Evolutionary conservation across 2,797 vertebrate genomes (phyloP), one percentile per base, ranked within the genome.

Genomic region (Diplodus puntazzo): DNA sequence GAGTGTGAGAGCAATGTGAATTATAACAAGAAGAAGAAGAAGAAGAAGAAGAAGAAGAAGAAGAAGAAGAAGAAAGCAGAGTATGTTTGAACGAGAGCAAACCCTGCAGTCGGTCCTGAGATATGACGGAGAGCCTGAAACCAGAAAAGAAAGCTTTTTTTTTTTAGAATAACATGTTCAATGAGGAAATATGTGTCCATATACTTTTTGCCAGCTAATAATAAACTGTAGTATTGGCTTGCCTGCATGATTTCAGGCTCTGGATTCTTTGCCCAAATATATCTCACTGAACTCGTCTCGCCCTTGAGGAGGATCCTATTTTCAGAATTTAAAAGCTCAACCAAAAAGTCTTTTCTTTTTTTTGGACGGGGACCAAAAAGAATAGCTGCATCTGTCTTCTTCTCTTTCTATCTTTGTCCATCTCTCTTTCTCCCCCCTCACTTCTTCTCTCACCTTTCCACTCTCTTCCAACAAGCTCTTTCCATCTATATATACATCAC

Each of bases 221-320:
- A 63, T 59, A 10, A 46, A 50, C 20, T 30, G 30, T 3, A 30
- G 27, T n/a, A 23, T 55, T 20, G 1, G 1, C 45, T 58, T 23
- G 0, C 27, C 53, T 14, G 34, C 21, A 4, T 20, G 53, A 64
- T 20, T 23, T 3, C 52, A 17, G n/a, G 8, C 54, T 69, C 4
- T 54, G 53, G 34, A 52, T 73, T 75, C 27, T 69, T 79, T 73
- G 58, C 20, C 59, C 63, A 62, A 53, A 75, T 75, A 50, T 54
- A 69, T 76, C 68, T 50, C 27, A 11, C 20, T 81, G 53, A 58
- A 61, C 68, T 62, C 4, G 7, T 11, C 25, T 27, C 25, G 53
- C n/a, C 53, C 66, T 23, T 45, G 23, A 67, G 54, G 48, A 73
- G 7, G 11, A 46, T 66, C 52, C 34, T 62, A 57, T 78, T 81